Evolutionary conservation across 1,140 invertebrate species (phyloP).

Genomic region (Atta colombica): DNA sequence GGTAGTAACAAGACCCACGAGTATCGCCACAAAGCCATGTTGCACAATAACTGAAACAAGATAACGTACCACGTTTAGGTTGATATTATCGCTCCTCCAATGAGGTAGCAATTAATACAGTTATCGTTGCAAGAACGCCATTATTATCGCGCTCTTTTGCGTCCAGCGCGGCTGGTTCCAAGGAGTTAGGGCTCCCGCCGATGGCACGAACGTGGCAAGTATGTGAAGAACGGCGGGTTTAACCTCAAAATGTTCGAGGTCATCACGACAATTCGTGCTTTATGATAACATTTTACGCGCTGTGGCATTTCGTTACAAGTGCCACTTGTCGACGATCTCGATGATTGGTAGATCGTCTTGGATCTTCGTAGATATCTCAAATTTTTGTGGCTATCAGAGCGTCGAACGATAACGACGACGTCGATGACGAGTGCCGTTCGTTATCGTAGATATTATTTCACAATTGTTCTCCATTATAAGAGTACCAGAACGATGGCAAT

Average conservation of each 20-base stretch:
- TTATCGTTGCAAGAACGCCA: neutral
- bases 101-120: neutral
- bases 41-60: constrained; percentile 45
- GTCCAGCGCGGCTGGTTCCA: neutral
- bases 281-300: constrained; percentile 33
- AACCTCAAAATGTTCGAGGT: constrained; percentile 59
- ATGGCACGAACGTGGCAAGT: neutral
- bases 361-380: too few relatives aligned
- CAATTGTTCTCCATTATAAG: too few relatives aligned
- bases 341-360: neutral
- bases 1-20: constrained; percentile 44
- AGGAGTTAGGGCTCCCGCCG: neutral
- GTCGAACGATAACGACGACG: neutral
- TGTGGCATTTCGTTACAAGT: neutral
- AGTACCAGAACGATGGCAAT: neutral
- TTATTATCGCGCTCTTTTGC: neutral
- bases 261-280: neutral
- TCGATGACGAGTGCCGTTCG: neutral
- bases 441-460: neutral
- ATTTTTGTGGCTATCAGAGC: neutral
- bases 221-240: neutral
- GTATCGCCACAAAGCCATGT: constrained; percentile 52
- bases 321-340: neutral
- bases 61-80: neutral
- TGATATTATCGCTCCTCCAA: neutral